These are phyloP conservation scores for Falcunculus frontatus DNA, from an alignment of 2,113 vertebrate genomes.

Conservation along the genomic window DNA sequence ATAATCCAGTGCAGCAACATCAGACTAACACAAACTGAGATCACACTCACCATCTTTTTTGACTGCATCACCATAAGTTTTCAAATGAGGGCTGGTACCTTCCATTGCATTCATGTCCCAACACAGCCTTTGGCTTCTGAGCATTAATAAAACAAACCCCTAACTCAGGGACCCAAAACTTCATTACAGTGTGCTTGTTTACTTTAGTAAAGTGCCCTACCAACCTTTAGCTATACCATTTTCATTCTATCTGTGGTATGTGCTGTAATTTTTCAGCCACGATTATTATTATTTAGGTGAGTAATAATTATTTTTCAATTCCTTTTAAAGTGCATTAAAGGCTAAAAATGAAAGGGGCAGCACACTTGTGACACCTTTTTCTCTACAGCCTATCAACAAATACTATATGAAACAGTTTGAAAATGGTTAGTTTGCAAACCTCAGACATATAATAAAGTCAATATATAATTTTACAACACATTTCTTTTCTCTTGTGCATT, in stretches of 20 bases:
- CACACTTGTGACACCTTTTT: not conserved
- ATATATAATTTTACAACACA: not conserved
- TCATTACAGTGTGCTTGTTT: not conserved
- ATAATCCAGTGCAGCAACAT: not conserved
- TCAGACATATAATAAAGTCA: not conserved
- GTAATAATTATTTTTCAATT: not conserved
- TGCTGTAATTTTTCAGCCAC: not conserved
- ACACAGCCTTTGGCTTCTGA: not conserved
- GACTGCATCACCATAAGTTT: not conserved
- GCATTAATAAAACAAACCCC: not conserved
- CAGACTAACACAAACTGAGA: not conserved
- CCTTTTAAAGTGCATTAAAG: not conserved
- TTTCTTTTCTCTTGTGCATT: not conserved
- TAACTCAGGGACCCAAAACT: not conserved
- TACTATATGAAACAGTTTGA: not conserved
- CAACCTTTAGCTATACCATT: not conserved
- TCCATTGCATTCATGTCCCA: not conserved
- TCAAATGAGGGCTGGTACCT: not conserved
- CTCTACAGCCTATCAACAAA: not conserved
- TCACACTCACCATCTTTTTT: not conserved
- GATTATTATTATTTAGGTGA: not conserved
- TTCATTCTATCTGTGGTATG: not conserved
- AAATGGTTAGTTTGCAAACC: not conserved
- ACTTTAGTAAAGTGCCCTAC: not conserved
- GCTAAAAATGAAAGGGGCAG: not conserved